phyloP scores from a whole-genome alignment of 2,888 invertebrate species.

The Andrena hattorfiana region DNA sequence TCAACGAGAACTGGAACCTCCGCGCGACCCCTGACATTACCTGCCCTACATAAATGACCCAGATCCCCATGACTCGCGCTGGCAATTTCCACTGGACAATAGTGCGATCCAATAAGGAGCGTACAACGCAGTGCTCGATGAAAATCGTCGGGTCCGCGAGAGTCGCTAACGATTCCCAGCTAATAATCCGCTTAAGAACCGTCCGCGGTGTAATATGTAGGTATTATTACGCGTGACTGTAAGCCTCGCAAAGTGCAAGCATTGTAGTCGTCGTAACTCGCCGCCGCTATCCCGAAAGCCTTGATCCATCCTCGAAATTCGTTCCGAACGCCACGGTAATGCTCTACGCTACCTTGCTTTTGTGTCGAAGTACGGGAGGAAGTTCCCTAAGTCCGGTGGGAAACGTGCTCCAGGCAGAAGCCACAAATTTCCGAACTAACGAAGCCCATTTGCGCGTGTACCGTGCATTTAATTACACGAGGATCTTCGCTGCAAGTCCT shows the following conservation, averaged over 20 bases:
- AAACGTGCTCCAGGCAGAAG: slow-evolving; percentile 14
- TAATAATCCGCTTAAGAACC: slow-evolving; percentile 2
- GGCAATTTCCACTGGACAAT: slow-evolving; percentile 60
- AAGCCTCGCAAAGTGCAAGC: too few relatives aligned
- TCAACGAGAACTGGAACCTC: slow-evolving; percentile 41
- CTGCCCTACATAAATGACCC: slow-evolving; percentile 71
- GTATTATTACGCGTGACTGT: too few relatives aligned
- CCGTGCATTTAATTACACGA: slow-evolving; percentile 28
- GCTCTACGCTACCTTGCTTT: not conserved
- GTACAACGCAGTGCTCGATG: slow-evolving; percentile 41
- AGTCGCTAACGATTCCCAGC: slow-evolving; percentile 15
- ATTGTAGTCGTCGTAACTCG: not conserved
- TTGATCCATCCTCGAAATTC: not conserved
- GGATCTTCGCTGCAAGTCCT: not conserved
- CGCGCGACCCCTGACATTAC: slow-evolving; percentile 74
- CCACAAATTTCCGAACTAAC: slow-evolving; percentile 15
- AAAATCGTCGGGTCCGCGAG: slow-evolving; percentile 24
- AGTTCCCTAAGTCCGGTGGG: slow-evolving; percentile 40
- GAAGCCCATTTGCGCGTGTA: slow-evolving; percentile 9
- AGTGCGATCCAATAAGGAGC: slow-evolving; percentile 52
- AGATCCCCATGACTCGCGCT: slow-evolving; percentile 65
- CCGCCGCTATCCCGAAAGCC: not conserved
- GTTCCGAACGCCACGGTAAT: slow-evolving; percentile 9
- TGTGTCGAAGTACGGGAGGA: not conserved
- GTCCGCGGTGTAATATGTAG: not conserved